A percentile compares a stretch with the other conserved stretches of the same genome.
Conservation (phyloP, 2,113 vertebrate genomes). For the Lycaon pictus region DNA sequence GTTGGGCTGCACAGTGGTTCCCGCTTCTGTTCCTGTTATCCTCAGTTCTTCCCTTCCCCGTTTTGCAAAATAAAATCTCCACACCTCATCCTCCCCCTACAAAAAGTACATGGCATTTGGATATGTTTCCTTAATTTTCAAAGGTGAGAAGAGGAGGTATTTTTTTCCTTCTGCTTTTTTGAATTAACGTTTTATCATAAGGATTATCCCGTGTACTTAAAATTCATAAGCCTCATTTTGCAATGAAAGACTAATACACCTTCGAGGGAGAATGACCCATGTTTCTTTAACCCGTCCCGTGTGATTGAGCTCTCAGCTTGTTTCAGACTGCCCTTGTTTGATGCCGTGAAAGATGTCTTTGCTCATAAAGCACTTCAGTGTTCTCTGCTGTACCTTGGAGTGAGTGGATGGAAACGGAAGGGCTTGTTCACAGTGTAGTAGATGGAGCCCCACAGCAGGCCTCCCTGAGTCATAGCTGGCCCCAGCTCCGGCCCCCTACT, state of each 20-base stretch:
- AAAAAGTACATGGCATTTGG: not conserved
- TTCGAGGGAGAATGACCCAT: not conserved
- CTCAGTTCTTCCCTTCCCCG: too few species aligned
- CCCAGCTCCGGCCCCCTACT: not conserved
- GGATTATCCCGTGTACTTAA: not conserved
- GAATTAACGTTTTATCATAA: not conserved
- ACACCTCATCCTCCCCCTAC: not conserved
- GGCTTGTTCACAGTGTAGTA: not conserved
- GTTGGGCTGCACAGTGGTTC: not conserved
- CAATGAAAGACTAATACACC: not conserved
- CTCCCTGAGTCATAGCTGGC: not conserved
- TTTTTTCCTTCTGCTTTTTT: conserved; percentile 55
- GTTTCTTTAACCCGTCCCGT: not conserved
- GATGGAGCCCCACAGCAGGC: not conserved
- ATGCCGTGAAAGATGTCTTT: not conserved
- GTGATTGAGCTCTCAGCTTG: not conserved
- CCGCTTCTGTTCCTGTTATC: not conserved
- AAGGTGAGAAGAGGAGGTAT: not conserved
- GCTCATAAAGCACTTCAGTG: not conserved
- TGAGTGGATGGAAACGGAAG: not conserved
- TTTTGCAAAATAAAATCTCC: not conserved
- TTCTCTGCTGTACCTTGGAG: not conserved
- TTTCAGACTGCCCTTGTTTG: not conserved
- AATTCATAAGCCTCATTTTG: not conserved
- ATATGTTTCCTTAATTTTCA: conserved; percentile 38